Evolutionary conservation across 2,113 vertebrate species (phyloP), one percentile per base, ranked within the genome.

Genomic region (Otocyon megalotis): DNA sequence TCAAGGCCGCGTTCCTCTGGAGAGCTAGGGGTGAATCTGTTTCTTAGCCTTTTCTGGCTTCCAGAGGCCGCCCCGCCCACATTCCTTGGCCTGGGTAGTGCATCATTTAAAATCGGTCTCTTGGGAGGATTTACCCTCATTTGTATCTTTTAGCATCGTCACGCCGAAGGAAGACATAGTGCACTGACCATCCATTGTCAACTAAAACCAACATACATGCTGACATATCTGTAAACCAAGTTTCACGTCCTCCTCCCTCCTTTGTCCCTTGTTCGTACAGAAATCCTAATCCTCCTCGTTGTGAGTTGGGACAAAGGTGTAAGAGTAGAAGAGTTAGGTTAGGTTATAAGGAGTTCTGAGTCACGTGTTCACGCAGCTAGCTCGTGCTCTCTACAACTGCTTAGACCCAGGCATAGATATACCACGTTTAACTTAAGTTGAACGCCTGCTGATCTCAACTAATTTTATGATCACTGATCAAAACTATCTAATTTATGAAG

Each of bases 51-150:
- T 54, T 56, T 24, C 37, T 20, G 8, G 32, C 32, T 50, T 69
- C 37, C 1, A 5, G 15, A 12, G 50, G 65, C n/a, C n/a, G n/a
- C n/a, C n/a, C 62, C 0, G 0, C 50, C 62, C 50, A 8, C 11
- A 0, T 10, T 1, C 63, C 56, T 32, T 5, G n/a, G 30, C 54
- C 19, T 3, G 2, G 3, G 71, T n/a, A n/a, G n/a, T n/a, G n/a
- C n/a, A n/a, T 53, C 11, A 28, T 26, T 79, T 88, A 15, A 83
- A 32, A 3, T 94, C 43, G 67, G 15, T 81, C 35, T 37, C 22
- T 82, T 53, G 20, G 48, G 12, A 85, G 30, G 17, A 7, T 67
- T 90, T 69, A 60, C 60, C 35, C 30, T 77, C 30, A 37, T 37
- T 37, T 5, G 2, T 90, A 24, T 84, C 50, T 77, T 90, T 90